phyloP scores from a whole-genome alignment of 2,797 vertebrate genomes.

The Centropyge bicolor region DNA sequence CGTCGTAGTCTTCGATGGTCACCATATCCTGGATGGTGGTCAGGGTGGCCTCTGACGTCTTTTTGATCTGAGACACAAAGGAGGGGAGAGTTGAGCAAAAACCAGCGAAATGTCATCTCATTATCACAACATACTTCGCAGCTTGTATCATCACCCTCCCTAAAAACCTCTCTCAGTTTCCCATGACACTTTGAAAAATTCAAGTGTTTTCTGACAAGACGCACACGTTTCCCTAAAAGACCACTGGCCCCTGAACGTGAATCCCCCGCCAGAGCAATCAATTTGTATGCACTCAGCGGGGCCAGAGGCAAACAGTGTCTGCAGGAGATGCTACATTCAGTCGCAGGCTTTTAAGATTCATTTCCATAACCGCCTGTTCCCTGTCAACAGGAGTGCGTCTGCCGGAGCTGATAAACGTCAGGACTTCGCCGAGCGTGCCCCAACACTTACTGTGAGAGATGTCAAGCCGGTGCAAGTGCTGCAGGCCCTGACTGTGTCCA shows the following conservation, averaged over 20 bases:
- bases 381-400: conserved; percentile 58
- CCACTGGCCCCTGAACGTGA: conserved; percentile 50
- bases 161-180: conserved; percentile 35
- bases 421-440: conserved; percentile 25
- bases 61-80: conserved; percentile 90
- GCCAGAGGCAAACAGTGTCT: conserved; percentile 46
- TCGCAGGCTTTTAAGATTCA: conserved; percentile 67
- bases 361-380: conserved; percentile 62
- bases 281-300: conserved; percentile 58
- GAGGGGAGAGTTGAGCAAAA: background rate
- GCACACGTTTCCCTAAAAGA: conserved; percentile 43
- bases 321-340: conserved; percentile 49
- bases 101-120: conserved; percentile 18
- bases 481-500: conserved; percentile 9
- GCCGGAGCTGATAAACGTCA: conserved; percentile 53
- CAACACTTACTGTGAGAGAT: conserved; percentile 30
- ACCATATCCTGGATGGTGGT: conserved; percentile 99
- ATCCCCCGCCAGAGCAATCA: conserved; percentile 67
- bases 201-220: conserved; percentile 51
- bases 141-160: conserved; percentile 22
- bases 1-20: conserved; percentile 98
- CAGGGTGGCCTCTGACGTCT: conserved; percentile 97
- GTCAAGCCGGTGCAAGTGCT: conserved; percentile 3
- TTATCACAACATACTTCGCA: conserved; percentile 2
- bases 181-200: conserved; percentile 34